Evolutionary conservation across 2,888 invertebrate species (phyloP), one percentile per base, ranked within the genome.

Genomic region (Germaria angustata): DNA sequence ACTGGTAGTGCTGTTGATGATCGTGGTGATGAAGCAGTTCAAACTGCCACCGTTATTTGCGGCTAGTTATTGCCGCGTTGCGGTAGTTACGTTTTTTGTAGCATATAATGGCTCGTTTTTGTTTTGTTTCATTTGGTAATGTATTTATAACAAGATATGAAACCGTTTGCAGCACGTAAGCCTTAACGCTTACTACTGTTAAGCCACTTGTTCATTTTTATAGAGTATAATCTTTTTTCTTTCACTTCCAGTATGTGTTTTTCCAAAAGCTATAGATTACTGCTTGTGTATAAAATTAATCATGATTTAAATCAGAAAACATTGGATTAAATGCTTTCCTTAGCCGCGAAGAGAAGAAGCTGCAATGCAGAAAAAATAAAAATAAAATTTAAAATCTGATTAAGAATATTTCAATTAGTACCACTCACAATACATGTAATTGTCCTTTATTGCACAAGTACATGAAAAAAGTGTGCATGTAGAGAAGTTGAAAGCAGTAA

Each of bases 321-420:
- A 32, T 66, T 46, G 79, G 65, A 63, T 69, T 79, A 69, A 69
- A 80, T 57, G 24, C 28, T 46, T 57, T 77, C 41, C 61, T n/a
- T n/a, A 57, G 55, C 39, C 72, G 57, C 61, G n/a, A 46, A 44
- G 1, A 69, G 15, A 44, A 69, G 34, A 32, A 39, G 44, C 53
- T 7, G 15, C 6, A 17, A 22, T 2, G n/a, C 0, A 49, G 9
- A 49, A 13, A 8, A 66, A 20, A 39, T 53, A 41, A 44, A 63
- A 65, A 55, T n/a, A 24, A 53, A 63, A 24, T 15, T 7, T 63
- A 51, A 79, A 71, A 82, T 82, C 82, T 59, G 83, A 83, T 83
- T 83, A 83, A 77, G 72, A 72, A 69, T 80, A 83, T 83, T 83
- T 83, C 83, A 83, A 83, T 83, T 83, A 83, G 83, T 80, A 83